Evolutionary conservation across 2,888 invertebrate genomes (phyloP).

Genomic region (Rhamnusium bicolor): DNA sequence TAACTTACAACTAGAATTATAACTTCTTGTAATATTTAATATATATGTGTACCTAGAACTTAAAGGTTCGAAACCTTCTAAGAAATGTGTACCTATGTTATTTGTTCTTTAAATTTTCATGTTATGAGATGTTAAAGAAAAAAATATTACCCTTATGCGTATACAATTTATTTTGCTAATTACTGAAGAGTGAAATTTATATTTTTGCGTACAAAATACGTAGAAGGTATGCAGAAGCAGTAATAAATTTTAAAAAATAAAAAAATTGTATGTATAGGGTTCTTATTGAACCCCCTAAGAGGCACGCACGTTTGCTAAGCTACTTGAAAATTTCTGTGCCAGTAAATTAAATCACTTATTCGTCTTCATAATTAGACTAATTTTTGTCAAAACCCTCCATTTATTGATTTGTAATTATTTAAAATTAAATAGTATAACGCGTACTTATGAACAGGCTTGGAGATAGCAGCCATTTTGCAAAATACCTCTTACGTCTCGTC

Average conservation of each 20-base stretch:
- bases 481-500: slow-evolving; percentile 61
- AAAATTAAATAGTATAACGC: slow-evolving; percentile 51
- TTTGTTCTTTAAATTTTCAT: neutral
- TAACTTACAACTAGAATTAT: neutral
- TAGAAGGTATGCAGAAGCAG: neutral
- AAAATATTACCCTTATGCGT: neutral
- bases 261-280: neutral
- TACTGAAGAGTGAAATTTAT: neutral
- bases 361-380: neutral
- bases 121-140: neutral
- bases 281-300: slow-evolving; percentile 8
- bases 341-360: neutral
- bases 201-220: neutral
- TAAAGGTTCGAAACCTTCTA: neutral
- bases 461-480: slow-evolving; percentile 68
- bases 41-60: neutral
- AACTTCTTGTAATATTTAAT: neutral
- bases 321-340: slow-evolving; percentile 14
- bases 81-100: neutral
- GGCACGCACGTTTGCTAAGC: slow-evolving; percentile 15
- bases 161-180: neutral
- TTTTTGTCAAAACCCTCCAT: neutral
- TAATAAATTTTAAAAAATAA: neutral
- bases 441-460: slow-evolving; percentile 57
- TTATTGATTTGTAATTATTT: slow-evolving; percentile 31